phyloP scores from a whole-genome alignment of 2,888 invertebrate species.

The Lamellibrachia columna region DNA sequence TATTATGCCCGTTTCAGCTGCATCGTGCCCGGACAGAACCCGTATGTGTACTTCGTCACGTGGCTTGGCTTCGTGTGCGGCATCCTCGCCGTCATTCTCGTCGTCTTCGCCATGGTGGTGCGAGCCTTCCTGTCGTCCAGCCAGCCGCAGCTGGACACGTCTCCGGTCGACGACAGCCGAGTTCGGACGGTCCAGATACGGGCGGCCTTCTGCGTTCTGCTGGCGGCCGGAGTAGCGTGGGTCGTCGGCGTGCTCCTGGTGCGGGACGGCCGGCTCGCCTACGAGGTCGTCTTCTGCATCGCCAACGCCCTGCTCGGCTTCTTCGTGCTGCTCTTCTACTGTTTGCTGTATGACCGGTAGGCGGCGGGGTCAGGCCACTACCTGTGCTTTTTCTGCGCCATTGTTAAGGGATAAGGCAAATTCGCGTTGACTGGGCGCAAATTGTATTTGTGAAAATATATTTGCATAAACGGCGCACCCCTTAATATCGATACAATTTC shows the following conservation, averaged over 20 bases:
- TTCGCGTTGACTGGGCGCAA: too few species aligned
- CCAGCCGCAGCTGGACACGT: slow-evolving; percentile 8
- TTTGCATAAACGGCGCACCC: background rate
- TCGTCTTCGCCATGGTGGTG: slow-evolving; percentile 23
- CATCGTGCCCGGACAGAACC: slow-evolving; percentile 24
- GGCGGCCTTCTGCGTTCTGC: slow-evolving; percentile 59
- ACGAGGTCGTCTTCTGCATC: slow-evolving; percentile 59
- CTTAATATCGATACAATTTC: too few species aligned
- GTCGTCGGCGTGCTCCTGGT: slow-evolving; percentile 60
- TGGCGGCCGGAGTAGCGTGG: slow-evolving; percentile 60
- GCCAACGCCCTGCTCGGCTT: slow-evolving; percentile 38
- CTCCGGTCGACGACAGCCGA: slow-evolving; percentile 39
- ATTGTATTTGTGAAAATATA: background rate
- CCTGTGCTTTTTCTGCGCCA: background rate
- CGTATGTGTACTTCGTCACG: slow-evolving; percentile 23
- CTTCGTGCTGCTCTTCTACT: background rate
- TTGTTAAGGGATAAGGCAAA: background rate
- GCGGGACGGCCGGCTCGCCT: slow-evolving; percentile 52
- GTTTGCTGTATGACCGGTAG: background rate
- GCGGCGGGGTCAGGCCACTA: background rate
- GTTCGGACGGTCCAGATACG: slow-evolving; percentile 48
- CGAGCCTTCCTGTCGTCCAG: slow-evolving; percentile 22
- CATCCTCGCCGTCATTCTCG: slow-evolving; percentile 23
- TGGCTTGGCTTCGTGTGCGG: slow-evolving; percentile 29
- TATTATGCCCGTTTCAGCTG: slow-evolving; percentile 27